These are phyloP conservation scores for Campylorhamphus procurvoides DNA, from an alignment of 2,113 vertebrate species.

Conservation along the genomic window DNA sequence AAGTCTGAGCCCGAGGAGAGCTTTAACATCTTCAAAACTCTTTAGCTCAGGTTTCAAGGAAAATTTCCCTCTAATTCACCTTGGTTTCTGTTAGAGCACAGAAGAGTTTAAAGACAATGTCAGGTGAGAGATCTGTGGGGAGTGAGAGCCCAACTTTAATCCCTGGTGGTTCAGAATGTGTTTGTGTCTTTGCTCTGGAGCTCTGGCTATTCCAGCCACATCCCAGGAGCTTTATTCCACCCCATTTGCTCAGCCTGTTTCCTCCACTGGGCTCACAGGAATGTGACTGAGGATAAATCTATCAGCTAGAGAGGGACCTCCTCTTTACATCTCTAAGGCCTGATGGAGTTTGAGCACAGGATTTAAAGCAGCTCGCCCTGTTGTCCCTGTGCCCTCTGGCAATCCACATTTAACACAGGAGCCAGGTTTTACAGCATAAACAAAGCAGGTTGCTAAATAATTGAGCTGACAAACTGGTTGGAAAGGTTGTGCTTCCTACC, in stretches of 20 bases:
- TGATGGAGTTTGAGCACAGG: not conserved
- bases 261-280: not conserved
- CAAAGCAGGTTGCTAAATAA: slow-evolving; percentile 46
- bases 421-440: slow-evolving; percentile 40
- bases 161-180: not conserved
- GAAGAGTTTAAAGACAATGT: not conserved
- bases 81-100: not conserved
- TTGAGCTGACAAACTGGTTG: slow-evolving; percentile 58
- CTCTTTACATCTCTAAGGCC: not conserved
- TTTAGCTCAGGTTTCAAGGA: not conserved
- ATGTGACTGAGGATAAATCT: not conserved
- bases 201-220: not conserved
- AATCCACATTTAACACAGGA: not conserved
- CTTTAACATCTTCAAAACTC: not conserved
- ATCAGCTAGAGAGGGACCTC: slow-evolving; percentile 17
- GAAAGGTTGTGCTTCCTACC: slow-evolving; percentile 30
- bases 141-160: not conserved
- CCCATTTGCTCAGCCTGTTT: not conserved
- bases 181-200: not conserved
- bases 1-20: not conserved
- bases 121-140: not conserved
- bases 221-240: not conserved
- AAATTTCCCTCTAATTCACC: not conserved
- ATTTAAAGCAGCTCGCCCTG: not conserved
- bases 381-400: slow-evolving; percentile 14